Percentiles rank a stretch among this genome's conserved stretches.
Evolutionary conservation across 2,113 vertebrate genomes (phyloP).

Genomic region (Cyrtonyx montezumae): DNA sequence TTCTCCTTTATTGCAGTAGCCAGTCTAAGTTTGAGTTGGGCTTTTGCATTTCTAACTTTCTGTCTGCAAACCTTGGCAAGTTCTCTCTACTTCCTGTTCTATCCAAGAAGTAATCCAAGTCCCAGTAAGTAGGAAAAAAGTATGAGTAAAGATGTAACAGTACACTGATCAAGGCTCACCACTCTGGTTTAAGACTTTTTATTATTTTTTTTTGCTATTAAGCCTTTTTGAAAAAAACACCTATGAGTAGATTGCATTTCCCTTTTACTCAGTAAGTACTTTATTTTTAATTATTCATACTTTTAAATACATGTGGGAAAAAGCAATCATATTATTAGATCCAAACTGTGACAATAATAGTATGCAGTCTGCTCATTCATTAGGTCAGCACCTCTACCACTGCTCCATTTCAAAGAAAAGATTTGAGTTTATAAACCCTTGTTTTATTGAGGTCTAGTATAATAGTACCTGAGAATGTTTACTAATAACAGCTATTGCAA

Average conservation of each 20-base stretch:
- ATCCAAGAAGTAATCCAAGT: not conserved
- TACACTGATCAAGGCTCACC: not conserved
- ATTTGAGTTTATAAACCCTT: not conserved
- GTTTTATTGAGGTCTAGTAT: not conserved
- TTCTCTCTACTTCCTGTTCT: too few relatives aligned
- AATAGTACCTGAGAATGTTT: not conserved
- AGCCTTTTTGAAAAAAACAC: not conserved
- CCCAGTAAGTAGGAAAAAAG: not conserved
- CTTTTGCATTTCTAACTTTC: too few relatives aligned
- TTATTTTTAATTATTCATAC: not conserved
- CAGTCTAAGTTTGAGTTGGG: too few relatives aligned
- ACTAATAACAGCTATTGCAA: slow-evolving; percentile 3
- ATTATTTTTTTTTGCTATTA: not conserved
- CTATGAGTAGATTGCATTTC: too few relatives aligned
- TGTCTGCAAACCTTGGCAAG: too few relatives aligned
- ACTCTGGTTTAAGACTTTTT: not conserved
- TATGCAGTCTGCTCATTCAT: not conserved
- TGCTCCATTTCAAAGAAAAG: not conserved
- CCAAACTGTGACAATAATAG: not conserved
- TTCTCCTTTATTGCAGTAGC: too few relatives aligned
- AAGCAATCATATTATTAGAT: not conserved
- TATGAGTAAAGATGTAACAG: not conserved
- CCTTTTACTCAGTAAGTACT: not conserved
- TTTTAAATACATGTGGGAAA: not conserved
- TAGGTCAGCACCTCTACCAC: not conserved